Evolutionary conservation across 2,113 vertebrate genomes (phyloP).

Genomic region (western clawed frog (Xenopus tropicalis)): DNA sequence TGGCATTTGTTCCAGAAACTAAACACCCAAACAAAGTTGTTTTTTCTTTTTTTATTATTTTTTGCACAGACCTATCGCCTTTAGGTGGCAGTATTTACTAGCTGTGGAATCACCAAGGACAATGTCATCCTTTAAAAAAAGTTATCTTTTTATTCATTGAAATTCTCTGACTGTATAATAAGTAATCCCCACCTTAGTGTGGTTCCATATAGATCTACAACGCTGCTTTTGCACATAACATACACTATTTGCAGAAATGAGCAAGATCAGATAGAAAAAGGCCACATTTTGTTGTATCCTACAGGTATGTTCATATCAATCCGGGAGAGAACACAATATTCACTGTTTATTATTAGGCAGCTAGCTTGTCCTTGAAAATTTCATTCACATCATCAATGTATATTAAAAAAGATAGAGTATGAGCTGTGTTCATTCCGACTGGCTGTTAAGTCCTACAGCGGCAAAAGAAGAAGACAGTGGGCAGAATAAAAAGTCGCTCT

Average conservation of each 20-base stretch:
- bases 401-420: conserved; percentile 2
- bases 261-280: conserved; percentile 26
- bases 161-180: conserved; percentile 43
- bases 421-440: conserved; percentile 12
- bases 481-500: conserved; percentile 4
- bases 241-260: conserved; percentile 42
- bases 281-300: conserved; percentile 40
- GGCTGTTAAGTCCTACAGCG: conserved; percentile 14
- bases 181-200: conserved; percentile 40
- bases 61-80: conserved; percentile 34
- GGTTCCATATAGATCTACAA: conserved; percentile 41
- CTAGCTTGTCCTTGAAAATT: conserved; percentile 40
- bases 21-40: no score
- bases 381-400: conserved; percentile 28
- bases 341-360: conserved; percentile 38
- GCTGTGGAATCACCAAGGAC: conserved; percentile 27
- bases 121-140: conserved; percentile 36
- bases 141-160: conserved; percentile 27
- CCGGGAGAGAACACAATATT: conserved; percentile 14
- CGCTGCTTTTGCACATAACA: conserved; percentile 28
- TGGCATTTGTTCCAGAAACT: no score
- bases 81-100: conserved; percentile 63
- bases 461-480: neutral
- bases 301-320: conserved; percentile 37
- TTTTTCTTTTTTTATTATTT: no score